A percentile compares a stretch with the other conserved stretches of the same genome.
Conservation (phyloP, 1,140 invertebrate genomes). For the Bombus waltoni region DNA sequence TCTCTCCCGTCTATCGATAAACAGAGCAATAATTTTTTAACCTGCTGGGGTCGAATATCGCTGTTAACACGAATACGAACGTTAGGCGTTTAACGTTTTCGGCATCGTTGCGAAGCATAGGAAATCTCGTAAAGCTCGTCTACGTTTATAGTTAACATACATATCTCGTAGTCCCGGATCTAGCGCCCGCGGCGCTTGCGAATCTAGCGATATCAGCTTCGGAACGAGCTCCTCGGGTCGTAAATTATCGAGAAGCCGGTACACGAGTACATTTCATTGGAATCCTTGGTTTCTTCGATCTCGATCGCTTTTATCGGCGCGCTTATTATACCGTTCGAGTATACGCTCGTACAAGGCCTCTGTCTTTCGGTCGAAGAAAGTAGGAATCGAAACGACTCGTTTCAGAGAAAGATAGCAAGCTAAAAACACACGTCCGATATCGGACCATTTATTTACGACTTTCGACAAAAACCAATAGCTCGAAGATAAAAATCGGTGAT, state of each 20-base stretch:
- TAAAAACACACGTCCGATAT: not conserved
- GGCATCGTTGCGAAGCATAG: not conserved
- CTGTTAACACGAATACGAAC: too few species aligned
- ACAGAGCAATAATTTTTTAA: not conserved
- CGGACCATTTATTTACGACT: not conserved
- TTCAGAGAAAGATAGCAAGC: not conserved
- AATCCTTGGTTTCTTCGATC: too few species aligned
- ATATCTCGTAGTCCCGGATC: conserved; percentile 18
- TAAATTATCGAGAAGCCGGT: not conserved
- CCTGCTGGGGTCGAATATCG: too few species aligned
- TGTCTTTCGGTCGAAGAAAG: not conserved
- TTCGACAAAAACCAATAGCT: not conserved
- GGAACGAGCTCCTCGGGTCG: not conserved
- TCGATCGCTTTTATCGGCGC: too few species aligned
- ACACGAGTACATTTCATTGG: too few species aligned
- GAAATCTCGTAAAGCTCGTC: conserved; percentile 10
- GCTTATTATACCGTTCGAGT: too few species aligned
- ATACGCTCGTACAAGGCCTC: not conserved
- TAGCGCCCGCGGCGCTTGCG: not conserved
- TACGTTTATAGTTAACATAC: conserved; percentile 24
- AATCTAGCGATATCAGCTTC: conserved; percentile 14
- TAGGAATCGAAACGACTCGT: not conserved
- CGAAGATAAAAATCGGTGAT: not conserved
- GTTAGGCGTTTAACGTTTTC: too few species aligned
- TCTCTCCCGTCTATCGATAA: not conserved